phyloP scores from a whole-genome alignment of 2,113 vertebrate species.

The Epinephelus cyanopodus region DNA sequence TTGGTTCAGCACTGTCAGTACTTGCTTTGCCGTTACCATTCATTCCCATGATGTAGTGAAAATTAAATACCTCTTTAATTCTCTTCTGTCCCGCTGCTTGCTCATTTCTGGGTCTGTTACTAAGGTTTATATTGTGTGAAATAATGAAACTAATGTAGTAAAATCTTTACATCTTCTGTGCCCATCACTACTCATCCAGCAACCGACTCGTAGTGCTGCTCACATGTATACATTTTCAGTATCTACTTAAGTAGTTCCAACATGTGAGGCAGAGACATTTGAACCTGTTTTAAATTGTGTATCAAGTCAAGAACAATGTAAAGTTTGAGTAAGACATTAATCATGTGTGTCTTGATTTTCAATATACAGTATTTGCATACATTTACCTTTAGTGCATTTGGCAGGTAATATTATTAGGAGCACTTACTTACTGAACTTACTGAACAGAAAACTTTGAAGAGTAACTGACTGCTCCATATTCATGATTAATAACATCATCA shows the following conservation, averaged over 20 bases:
- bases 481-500: too few relatives aligned
- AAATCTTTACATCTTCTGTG: background rate
- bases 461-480: too few relatives aligned
- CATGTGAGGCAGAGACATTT: slow-evolving; percentile 2
- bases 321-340: background rate
- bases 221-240: background rate
- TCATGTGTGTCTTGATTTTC: background rate
- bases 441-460: too few relatives aligned
- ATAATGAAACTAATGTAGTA: background rate
- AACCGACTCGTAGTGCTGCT: background rate
- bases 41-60: background rate
- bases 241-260: background rate
- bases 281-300: background rate
- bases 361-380: background rate
- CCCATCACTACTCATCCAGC: background rate
- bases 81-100: background rate
- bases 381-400: too few relatives aligned
- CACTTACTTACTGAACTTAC: too few relatives aligned
- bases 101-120: background rate
- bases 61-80: slow-evolving; percentile 8
- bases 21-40: background rate
- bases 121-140: background rate
- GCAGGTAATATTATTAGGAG: too few relatives aligned
- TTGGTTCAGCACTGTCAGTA: slow-evolving; percentile 15
- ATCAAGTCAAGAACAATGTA: background rate